Percentiles rank a stretch among this genome's conserved stretches.
Conservation (phyloP, 2,888 invertebrate genomes). For the Rhamphomyia laevipes region DNA sequence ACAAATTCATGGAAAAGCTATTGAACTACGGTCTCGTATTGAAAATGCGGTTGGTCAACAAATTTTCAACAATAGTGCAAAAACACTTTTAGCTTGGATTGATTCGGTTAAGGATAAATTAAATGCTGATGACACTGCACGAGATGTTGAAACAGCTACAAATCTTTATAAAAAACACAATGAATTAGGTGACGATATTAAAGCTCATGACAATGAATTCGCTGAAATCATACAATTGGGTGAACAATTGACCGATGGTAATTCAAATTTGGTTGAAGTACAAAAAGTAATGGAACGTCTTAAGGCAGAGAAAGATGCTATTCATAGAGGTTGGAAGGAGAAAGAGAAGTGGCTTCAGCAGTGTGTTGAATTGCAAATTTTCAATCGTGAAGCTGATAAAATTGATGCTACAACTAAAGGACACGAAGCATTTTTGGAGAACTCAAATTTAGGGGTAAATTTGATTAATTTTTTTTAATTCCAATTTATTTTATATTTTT, state of each 20-base stretch:
- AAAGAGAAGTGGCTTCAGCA: slow-evolving; percentile 80
- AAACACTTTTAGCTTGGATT: slow-evolving; percentile 72
- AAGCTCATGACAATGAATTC: slow-evolving; percentile 80
- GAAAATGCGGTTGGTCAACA: slow-evolving; percentile 94
- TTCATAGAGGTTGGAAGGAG: slow-evolving; percentile 69
- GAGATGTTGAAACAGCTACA: slow-evolving; percentile 89
- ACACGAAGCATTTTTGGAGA: slow-evolving; percentile 87
- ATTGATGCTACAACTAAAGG: slow-evolving; percentile 91
- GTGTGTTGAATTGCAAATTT: slow-evolving; percentile 77
- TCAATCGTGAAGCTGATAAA: slow-evolving; percentile 93
- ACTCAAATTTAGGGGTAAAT: slow-evolving; percentile 71
- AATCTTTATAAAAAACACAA: slow-evolving; percentile 78
- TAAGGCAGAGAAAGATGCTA: slow-evolving; percentile 60
- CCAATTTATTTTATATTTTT: background rate
- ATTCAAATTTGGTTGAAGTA: slow-evolving; percentile 65
- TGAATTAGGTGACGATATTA: slow-evolving; percentile 83
- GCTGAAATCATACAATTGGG: slow-evolving; percentile 71
- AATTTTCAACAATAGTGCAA: slow-evolving; percentile 57
- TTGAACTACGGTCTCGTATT: slow-evolving; percentile 67
- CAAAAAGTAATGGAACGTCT: slow-evolving; percentile 61
- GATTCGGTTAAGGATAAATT: slow-evolving; percentile 66
- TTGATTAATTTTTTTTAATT: background rate
- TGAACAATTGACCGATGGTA: slow-evolving; percentile 58
- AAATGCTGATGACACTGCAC: slow-evolving; percentile 64
- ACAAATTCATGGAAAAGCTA: slow-evolving; percentile 73